Base-by-base conservation (phyloP, 1,140 invertebrate genomes). In the Lordiphosa collinella region DNA sequence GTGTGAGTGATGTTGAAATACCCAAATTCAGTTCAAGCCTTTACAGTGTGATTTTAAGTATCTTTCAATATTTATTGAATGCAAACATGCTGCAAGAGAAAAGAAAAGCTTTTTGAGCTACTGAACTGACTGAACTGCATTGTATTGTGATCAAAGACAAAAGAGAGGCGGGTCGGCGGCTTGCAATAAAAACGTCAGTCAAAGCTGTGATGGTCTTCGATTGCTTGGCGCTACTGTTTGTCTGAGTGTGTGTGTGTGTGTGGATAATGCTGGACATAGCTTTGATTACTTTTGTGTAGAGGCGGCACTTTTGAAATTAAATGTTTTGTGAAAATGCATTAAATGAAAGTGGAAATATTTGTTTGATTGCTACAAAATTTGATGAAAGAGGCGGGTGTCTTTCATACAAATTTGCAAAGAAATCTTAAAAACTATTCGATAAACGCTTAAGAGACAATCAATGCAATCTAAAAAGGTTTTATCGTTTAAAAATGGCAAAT, bases 341-440 rank as follows among this genome's bases (percentile, higher is more conserved):
- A 72, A 57, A 78, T 74, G 78, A 78, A 66, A 78, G 62, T 71
- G 37, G 11, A 12, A 41, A 41, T 18, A 41, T 40, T 16, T 12
- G 9, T 9, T 40, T 40, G 13, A 8, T 40, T 18, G 10, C n/a
- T 6, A 40, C 18, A 2, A 25, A 43, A 29, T 43, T 29, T 29
- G 25, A 29, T 29, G 25, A 29, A 29, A 29, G 25, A 29, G 25
- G 25, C 25, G 25, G 25, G 25, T 29, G 25, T 29, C 25, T 29
- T 29, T 29, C 7, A 29, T 7, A 29, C 25, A 29, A 29, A 29
- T 29, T 29, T 7, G 25, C 25, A 29, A 29, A 29, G 25, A 8
- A 7, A 5, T 29, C 2, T 29, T 5, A 7, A 29, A 2, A 2
- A 22, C 4, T n/a, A n/a, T 22, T 22, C 18, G 2, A 29, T 6